These are phyloP conservation scores for Tortrix viridana DNA, from an alignment of 2,888 invertebrate species.

Conservation along the genomic window DNA sequence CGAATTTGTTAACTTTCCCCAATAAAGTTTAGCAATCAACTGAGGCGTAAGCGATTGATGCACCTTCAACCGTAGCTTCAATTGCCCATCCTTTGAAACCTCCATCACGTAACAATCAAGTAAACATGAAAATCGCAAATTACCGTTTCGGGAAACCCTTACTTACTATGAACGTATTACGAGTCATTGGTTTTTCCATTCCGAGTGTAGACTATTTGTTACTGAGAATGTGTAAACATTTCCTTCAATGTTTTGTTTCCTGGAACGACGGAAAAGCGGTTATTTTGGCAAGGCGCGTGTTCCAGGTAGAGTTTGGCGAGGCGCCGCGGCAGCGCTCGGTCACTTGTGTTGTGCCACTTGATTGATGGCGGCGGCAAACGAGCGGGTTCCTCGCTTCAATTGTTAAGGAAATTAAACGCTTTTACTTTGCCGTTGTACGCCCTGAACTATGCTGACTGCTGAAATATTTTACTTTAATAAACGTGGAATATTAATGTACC, in stretches of 20 bases:
- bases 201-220: conserved; percentile 2
- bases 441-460: not conserved
- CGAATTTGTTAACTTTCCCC: too few relatives aligned
- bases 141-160: too few relatives aligned
- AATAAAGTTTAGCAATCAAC: too few relatives aligned
- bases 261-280: conserved; percentile 9
- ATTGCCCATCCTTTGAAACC: too few relatives aligned
- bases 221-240: conserved; percentile 3
- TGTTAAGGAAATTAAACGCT: conserved; percentile 10
- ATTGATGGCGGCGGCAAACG: conserved; percentile 20
- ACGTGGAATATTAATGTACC: too few relatives aligned
- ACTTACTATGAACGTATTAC: not conserved
- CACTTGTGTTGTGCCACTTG: conserved; percentile 4
- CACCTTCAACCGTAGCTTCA: too few relatives aligned
- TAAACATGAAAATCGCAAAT: too few relatives aligned
- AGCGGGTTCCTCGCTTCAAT: conserved; percentile 18
- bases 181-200: conserved; percentile 11
- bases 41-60: too few relatives aligned
- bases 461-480: too few relatives aligned
- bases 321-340: conserved; percentile 24
- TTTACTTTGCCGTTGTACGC: conserved; percentile 2
- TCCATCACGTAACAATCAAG: too few relatives aligned
- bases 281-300: conserved; percentile 5
- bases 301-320: conserved; percentile 12
- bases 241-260: conserved; percentile 6